Evolutionary conservation across 2,113 vertebrate species (phyloP).

Genomic region (Gasterosteus aculeatus): DNA sequence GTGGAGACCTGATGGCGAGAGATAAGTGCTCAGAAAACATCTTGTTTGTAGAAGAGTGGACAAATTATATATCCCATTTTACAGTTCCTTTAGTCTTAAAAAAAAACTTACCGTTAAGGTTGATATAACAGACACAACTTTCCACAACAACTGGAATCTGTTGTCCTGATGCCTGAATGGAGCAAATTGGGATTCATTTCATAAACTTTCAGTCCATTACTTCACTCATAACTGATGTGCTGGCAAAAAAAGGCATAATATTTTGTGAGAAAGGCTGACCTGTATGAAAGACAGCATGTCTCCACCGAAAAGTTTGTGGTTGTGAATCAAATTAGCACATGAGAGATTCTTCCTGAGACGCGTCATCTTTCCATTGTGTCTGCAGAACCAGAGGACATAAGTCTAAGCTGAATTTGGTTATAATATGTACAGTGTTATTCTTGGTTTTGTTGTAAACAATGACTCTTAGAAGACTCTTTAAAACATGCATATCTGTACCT

Average conservation of each 20-base stretch:
- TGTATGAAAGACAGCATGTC: constrained; percentile 84
- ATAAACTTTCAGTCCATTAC: neutral
- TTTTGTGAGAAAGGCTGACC: constrained; percentile 47
- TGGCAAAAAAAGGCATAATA: neutral
- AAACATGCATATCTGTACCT: constrained; percentile 44
- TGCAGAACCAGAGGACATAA: constrained; percentile 52
- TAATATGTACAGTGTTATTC: neutral
- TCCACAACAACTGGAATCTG: constrained; percentile 84
- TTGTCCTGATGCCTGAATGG: constrained; percentile 76
- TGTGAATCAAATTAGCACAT: constrained; percentile 71
- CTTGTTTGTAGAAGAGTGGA: neutral
- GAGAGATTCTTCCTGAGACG: constrained; percentile 71
- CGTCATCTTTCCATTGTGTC: constrained; percentile 65
- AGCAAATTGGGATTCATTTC: neutral
- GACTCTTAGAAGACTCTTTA: neutral
- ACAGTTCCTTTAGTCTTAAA: neutral
- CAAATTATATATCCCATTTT: neutral
- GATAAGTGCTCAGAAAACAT: neutral
- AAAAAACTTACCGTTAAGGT: constrained; percentile 83
- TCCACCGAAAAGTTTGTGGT: constrained; percentile 83
- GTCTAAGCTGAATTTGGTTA: neutral
- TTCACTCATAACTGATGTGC: neutral
- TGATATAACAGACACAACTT: constrained; percentile 89
- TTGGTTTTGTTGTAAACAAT: too few species aligned
- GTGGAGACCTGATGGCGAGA: constrained; percentile 83